phyloP scores from a whole-genome alignment of 2,797 vertebrate genomes.

The Psittacula echo region DNA sequence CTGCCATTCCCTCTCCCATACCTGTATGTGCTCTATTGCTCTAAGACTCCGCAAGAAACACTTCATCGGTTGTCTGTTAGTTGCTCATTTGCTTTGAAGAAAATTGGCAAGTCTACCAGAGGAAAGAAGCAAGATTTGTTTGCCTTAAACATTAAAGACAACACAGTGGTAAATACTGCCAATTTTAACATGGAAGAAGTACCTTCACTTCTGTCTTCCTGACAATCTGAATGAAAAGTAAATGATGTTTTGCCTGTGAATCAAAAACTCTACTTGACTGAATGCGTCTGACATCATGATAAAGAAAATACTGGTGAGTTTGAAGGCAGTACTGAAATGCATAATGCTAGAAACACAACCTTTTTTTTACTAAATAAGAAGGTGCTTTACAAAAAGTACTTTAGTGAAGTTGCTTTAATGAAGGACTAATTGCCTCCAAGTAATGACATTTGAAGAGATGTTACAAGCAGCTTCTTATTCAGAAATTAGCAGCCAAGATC shows the following conservation, averaged over 20 bases:
- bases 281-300: neutral
- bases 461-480: conserved; percentile 55
- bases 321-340: conserved; percentile 63
- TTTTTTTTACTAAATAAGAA: conserved; percentile 54
- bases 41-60: neutral
- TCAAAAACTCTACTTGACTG: neutral
- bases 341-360: conserved; percentile 46
- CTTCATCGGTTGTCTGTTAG: neutral
- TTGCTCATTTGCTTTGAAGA: neutral
- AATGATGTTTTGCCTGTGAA: neutral
- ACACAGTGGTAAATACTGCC: neutral
- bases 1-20: rapidly evolving
- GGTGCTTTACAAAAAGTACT: conserved; percentile 17
- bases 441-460: neutral
- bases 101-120: neutral
- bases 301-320: conserved; percentile 42
- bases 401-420: neutral
- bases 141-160: neutral
- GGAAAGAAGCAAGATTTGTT: neutral
- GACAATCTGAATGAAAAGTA: conserved; percentile 6
- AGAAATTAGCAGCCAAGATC: conserved; percentile 46
- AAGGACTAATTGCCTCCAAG: conserved; percentile 22
- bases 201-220: neutral
- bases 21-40: rapidly evolving
- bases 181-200: conserved; percentile 3